A percentile compares a stretch with the other conserved stretches of the same genome.
These are phyloP conservation scores for Spisula solida DNA, from an alignment of 2,888 invertebrate genomes.

Conservation along the genomic window DNA sequence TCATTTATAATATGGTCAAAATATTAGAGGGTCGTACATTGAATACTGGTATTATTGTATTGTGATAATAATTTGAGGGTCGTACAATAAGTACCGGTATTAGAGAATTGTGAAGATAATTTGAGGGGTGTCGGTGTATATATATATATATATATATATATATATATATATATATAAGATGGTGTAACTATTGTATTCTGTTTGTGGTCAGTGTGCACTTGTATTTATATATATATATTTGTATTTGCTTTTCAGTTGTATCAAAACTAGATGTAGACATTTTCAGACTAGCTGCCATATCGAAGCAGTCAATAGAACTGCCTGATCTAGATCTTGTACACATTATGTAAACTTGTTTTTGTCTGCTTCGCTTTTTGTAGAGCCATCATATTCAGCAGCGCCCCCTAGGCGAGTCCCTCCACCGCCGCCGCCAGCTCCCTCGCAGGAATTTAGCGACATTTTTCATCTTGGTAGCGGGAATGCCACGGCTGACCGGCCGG, in stretches of 20 bases:
- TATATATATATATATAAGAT: too few relatives aligned
- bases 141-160: too few relatives aligned
- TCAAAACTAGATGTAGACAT: constrained; percentile 13
- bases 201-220: constrained; percentile 10
- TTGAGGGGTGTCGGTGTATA: background rate
- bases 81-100: too few relatives aligned
- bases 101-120: background rate
- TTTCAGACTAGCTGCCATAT: constrained; percentile 2
- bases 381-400: constrained; percentile 65
- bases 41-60: too few relatives aligned
- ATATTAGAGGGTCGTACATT: too few relatives aligned
- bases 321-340: background rate
- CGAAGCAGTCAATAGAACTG: background rate
- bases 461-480: constrained; percentile 71
- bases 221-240: background rate
- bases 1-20: too few relatives aligned
- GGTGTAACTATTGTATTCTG: background rate
- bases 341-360: constrained; percentile 45
- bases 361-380: constrained; percentile 69
- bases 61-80: too few relatives aligned
- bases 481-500: constrained; percentile 67
- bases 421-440: constrained; percentile 62
- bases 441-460: constrained; percentile 78
- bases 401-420: constrained; percentile 70
- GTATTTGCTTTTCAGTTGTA: constrained; percentile 12